A percentile compares a stretch with the other conserved stretches of the same genome.
Evolutionary conservation across 2,797 vertebrate species (phyloP).

Genomic region (Catharus ustulatus): DNA sequence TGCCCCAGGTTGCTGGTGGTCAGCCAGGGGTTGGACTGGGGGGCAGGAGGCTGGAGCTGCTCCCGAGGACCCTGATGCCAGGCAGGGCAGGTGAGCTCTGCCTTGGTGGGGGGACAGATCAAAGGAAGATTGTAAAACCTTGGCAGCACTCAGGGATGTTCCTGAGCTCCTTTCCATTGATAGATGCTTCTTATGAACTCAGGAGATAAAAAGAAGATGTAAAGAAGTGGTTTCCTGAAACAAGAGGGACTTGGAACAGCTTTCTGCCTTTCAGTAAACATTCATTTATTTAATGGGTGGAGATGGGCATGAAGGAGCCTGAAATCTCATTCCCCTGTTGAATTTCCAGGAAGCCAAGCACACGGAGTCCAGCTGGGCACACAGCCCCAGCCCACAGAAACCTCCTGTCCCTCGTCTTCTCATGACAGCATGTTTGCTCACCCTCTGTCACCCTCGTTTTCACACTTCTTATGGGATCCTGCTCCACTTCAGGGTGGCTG

Average conservation of each 20-base stretch:
- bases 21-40: neutral
- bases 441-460: neutral
- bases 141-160: neutral
- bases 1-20: neutral
- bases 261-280: slow-evolving; percentile 45
- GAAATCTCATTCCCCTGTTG: neutral
- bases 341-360: slow-evolving; percentile 20
- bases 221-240: slow-evolving; percentile 26
- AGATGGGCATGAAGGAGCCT: neutral
- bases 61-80: fast-evolving
- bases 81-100: neutral
- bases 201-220: neutral
- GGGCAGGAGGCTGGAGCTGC: neutral
- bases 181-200: neutral
- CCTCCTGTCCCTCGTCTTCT: neutral
- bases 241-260: neutral
- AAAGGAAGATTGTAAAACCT: neutral
- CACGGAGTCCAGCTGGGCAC: neutral
- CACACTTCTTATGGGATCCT: neutral
- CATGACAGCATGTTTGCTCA: neutral
- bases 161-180: neutral
- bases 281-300: slow-evolving; percentile 33
- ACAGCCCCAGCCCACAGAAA: neutral
- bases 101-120: neutral
- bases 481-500: neutral